A percentile compares a stretch with the other conserved stretches of the same genome.
Conservation (phyloP, 2,797 vertebrate species). For the Morus bassanus region DNA sequence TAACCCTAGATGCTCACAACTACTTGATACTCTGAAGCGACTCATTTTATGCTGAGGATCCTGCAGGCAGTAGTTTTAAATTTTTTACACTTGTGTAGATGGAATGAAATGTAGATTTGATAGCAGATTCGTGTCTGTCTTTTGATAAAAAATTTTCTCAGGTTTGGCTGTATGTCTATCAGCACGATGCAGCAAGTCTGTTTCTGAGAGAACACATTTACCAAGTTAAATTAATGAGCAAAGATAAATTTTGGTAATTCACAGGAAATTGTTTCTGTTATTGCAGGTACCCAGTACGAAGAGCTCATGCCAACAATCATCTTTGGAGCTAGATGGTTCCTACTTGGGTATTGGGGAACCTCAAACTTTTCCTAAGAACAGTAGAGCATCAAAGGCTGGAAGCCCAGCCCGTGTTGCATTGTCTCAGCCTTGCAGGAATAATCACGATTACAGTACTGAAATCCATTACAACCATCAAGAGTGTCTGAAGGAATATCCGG, state of each 20-base stretch:
- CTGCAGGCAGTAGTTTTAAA: constrained; percentile 39
- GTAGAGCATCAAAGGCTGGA: background rate
- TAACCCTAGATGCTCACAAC: constrained; percentile 64
- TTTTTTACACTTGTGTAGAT: constrained; percentile 53
- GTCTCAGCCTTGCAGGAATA: constrained; percentile 46
- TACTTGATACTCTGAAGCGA: constrained; percentile 56
- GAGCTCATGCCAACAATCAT: background rate
- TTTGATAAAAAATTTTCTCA: constrained; percentile 9
- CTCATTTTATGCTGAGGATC: constrained; percentile 58
- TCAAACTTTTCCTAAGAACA: constrained; percentile 41
- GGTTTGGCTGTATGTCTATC: background rate
- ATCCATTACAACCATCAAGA: background rate
- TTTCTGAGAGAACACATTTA: background rate
- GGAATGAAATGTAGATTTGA: constrained; percentile 55
- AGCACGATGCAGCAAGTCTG: background rate
- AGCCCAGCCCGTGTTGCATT: background rate
- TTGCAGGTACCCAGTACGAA: constrained; percentile 62
- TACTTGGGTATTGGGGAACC: constrained; percentile 67
- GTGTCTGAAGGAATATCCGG: background rate
- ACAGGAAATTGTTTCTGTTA: constrained; percentile 36
- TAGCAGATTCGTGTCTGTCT: constrained; percentile 31
- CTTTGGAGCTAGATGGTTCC: constrained; percentile 77
- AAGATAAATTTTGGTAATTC: background rate
- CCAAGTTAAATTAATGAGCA: background rate
- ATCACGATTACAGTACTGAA: background rate